phyloP scores from a whole-genome alignment of 2,113 vertebrate genomes.

The Dicentrarchus labrax region DNA sequence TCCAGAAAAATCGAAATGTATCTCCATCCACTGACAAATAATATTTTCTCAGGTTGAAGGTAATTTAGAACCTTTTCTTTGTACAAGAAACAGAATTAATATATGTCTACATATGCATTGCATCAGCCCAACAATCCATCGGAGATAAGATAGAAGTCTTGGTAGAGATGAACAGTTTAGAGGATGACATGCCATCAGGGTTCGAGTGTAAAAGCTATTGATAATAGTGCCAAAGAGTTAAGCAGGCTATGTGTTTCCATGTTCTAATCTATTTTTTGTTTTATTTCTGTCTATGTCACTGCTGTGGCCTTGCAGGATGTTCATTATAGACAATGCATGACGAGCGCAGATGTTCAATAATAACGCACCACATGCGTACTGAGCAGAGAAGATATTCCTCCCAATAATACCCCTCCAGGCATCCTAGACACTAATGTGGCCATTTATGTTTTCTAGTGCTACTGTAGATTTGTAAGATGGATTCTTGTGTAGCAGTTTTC shows the following conservation, averaged over 20 bases:
- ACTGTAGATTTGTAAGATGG: background rate
- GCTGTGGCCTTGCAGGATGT: background rate
- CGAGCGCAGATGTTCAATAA: constrained; percentile 8
- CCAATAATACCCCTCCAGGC: background rate
- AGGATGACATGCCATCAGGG: background rate
- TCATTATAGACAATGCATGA: constrained; percentile 1
- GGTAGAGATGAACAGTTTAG: background rate
- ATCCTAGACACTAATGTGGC: constrained; percentile 1
- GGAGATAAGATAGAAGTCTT: background rate
- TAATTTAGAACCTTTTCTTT: background rate
- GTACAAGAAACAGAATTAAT: background rate
- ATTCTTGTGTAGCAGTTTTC: background rate
- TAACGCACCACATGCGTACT: background rate
- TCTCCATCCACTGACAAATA: background rate
- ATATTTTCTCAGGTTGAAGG: background rate
- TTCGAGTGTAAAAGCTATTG: background rate
- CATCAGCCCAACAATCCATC: background rate
- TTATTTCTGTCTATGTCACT: background rate
- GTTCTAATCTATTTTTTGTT: background rate
- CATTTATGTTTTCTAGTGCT: constrained; percentile 8
- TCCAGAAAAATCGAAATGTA: background rate
- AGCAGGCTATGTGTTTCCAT: background rate
- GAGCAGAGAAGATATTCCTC: background rate
- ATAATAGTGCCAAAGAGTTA: background rate
- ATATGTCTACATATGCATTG: background rate